Evolutionary conservation across 2,888 invertebrate species (phyloP).

Genomic region (Arge pagana): DNA sequence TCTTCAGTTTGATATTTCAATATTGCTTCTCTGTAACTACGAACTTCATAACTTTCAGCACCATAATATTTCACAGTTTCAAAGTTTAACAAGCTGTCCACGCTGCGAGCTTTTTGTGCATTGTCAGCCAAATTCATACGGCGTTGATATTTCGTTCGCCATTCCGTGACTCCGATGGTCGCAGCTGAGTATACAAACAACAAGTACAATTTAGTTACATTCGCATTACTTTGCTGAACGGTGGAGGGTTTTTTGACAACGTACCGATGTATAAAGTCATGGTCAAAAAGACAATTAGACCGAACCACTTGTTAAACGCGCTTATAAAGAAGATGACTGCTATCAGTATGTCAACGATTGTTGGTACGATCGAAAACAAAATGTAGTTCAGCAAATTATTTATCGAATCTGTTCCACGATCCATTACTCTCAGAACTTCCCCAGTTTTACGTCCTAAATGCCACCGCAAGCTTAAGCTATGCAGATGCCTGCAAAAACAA

Average conservation of each 20-base stretch:
- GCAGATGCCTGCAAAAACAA: slow-evolving; percentile 78
- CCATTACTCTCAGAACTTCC: slow-evolving; percentile 95
- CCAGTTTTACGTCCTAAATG: slow-evolving; percentile 95
- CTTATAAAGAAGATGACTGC: slow-evolving; percentile 88
- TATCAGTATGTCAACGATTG: slow-evolving; percentile 88
- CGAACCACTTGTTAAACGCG: slow-evolving; percentile 92
- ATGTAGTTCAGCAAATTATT: slow-evolving; percentile 92
- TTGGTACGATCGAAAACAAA: slow-evolving; percentile 91
- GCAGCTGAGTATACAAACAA: slow-evolving; percentile 63
- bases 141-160: slow-evolving; percentile 94
- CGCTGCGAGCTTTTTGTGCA: slow-evolving; percentile 86
- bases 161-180: slow-evolving; percentile 93
- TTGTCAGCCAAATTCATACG: slow-evolving; percentile 95
- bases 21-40: slow-evolving; percentile 84
- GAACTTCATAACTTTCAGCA: slow-evolving; percentile 89
- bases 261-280: slow-evolving; percentile 92
- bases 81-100: slow-evolving; percentile 95
- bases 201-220: too few species aligned
- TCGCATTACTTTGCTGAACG: neutral
- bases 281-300: slow-evolving; percentile 89
- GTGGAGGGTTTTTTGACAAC: slow-evolving; percentile 50
- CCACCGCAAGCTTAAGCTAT: slow-evolving; percentile 90
- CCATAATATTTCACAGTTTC: slow-evolving; percentile 99
- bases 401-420: slow-evolving; percentile 95
- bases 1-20: slow-evolving; percentile 87